Percentiles rank a stretch among this genome's conserved stretches.
Conservation (phyloP, 2,888 invertebrate species). For the Tromatobia lineatoria region DNA sequence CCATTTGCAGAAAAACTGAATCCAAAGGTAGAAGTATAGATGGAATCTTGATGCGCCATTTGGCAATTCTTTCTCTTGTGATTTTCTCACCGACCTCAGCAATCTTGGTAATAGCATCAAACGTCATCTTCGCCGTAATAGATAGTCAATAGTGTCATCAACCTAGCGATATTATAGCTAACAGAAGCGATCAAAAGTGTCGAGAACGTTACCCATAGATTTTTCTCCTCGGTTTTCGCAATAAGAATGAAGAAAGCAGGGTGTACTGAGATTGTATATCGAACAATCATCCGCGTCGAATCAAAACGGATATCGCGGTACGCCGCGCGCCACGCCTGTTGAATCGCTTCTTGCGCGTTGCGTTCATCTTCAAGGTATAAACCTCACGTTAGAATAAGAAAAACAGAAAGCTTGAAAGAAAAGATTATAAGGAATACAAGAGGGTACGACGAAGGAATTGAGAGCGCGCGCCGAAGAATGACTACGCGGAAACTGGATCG, state of each 20-base stretch:
- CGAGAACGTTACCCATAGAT: slow-evolving; percentile 54
- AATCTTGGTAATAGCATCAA: slow-evolving; percentile 12
- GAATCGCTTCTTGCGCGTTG: slow-evolving; percentile 44
- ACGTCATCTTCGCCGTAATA: neutral
- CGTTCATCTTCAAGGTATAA: slow-evolving; percentile 5
- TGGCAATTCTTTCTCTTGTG: neutral
- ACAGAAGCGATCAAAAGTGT: slow-evolving; percentile 25
- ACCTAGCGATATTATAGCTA: slow-evolving; percentile 3
- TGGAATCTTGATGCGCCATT: neutral
- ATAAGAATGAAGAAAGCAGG: neutral
- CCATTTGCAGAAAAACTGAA: neutral
- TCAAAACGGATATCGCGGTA: slow-evolving; percentile 52
- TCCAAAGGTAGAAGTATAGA: neutral
- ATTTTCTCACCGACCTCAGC: neutral
- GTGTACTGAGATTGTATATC: neutral
- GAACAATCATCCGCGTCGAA: slow-evolving; percentile 60
- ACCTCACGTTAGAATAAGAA: slow-evolving; percentile 9
- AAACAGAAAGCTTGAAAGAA: slow-evolving; percentile 12
- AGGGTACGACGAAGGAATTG: slow-evolving; percentile 37
- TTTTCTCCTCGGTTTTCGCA: slow-evolving; percentile 57
- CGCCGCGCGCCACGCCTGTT: slow-evolving; percentile 50
- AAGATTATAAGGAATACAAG: slow-evolving; percentile 7
- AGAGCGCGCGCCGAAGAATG: slow-evolving; percentile 58
- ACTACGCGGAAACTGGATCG: slow-evolving; percentile 65
- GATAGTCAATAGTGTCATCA: neutral